Evolutionary conservation across 1,140 invertebrate genomes (phyloP).

Genomic region (Panulirus ornatus): DNA sequence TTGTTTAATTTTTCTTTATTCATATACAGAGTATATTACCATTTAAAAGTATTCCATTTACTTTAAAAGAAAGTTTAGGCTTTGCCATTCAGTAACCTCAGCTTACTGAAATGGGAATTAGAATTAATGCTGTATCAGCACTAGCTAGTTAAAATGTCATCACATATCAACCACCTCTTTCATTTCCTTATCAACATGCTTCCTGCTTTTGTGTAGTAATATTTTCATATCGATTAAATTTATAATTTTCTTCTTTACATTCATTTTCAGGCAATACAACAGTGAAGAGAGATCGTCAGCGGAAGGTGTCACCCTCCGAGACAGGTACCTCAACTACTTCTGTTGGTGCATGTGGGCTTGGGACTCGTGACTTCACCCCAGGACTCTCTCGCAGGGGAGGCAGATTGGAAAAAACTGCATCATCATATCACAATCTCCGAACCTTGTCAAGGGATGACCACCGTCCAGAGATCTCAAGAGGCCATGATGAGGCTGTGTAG

Average conservation of each 20-base stretch:
- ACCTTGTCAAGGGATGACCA: conserved; percentile 45
- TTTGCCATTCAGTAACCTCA: too few relatives aligned
- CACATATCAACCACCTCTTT: too few relatives aligned
- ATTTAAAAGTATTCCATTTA: too few relatives aligned
- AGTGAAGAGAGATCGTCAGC: conserved; percentile 43
- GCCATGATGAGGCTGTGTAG: conserved; percentile 50
- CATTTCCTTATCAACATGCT: too few relatives aligned
- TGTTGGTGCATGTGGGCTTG: conserved; percentile 32
- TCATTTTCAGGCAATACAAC: conserved; percentile 47
- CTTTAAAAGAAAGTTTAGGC: too few relatives aligned
- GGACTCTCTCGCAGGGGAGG: conserved; percentile 48
- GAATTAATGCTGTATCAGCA: too few relatives aligned
- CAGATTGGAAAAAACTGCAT: conserved; percentile 45
- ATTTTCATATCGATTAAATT: neutral
- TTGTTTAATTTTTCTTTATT: too few relatives aligned
- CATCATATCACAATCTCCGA: conserved; percentile 59
- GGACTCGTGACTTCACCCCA: conserved; percentile 52
- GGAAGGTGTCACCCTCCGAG: conserved; percentile 58
- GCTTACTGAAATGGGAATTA: too few relatives aligned
- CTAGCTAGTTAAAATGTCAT: too few relatives aligned
- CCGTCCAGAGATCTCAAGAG: conserved; percentile 15
- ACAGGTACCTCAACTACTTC: conserved; percentile 10
- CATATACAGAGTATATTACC: too few relatives aligned
- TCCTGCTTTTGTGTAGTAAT: too few relatives aligned
- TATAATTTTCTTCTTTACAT: neutral